Conservation (phyloP, 2,888 invertebrate species). For the Acanthococcus lagerstroemiae region DNA sequence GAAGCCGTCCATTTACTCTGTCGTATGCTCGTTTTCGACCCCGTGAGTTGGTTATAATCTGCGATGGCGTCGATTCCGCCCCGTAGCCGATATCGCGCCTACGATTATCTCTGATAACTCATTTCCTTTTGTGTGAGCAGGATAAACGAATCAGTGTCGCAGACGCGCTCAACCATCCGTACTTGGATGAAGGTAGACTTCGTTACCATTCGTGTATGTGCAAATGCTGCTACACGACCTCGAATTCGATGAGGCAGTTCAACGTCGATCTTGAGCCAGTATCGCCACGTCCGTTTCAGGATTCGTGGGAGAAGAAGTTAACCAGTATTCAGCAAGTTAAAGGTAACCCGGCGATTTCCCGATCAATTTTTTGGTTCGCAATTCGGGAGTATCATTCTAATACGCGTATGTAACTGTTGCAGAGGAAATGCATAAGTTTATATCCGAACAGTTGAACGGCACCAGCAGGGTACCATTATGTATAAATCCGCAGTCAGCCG, state of each 20-base stretch:
- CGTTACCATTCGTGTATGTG: constrained; percentile 99
- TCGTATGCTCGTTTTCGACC: constrained; percentile 97
- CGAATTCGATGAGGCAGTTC: constrained; percentile 65
- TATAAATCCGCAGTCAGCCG: constrained; percentile 99
- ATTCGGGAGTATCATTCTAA: constrained; percentile 5
- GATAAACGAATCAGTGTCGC: constrained; percentile 89
- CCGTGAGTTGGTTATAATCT: constrained; percentile 56
- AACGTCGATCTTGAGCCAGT: constrained; percentile 81
- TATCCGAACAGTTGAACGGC: constrained; percentile 89
- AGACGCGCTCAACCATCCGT: constrained; percentile 93
- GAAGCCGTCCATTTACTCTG: constrained; percentile 95
- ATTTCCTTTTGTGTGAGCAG: constrained; percentile 44
- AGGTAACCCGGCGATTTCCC: too few relatives aligned
- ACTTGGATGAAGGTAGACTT: constrained; percentile 93
- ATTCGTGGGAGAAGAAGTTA: constrained; percentile 92
- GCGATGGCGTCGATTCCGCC: too few relatives aligned
- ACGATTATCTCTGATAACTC: constrained; percentile 5
- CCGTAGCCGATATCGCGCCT: too few relatives aligned
- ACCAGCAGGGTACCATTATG: constrained; percentile 94
- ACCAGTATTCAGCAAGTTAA: constrained; percentile 87
- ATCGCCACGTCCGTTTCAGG: constrained; percentile 84
- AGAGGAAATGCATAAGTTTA: constrained; percentile 99
- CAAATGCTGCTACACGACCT: constrained; percentile 83
- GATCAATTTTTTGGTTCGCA: background rate
- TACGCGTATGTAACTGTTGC: constrained; percentile 44